Conservation (phyloP, 35 echinoderm and acorn worm species). For the Diadema setosum region DNA sequence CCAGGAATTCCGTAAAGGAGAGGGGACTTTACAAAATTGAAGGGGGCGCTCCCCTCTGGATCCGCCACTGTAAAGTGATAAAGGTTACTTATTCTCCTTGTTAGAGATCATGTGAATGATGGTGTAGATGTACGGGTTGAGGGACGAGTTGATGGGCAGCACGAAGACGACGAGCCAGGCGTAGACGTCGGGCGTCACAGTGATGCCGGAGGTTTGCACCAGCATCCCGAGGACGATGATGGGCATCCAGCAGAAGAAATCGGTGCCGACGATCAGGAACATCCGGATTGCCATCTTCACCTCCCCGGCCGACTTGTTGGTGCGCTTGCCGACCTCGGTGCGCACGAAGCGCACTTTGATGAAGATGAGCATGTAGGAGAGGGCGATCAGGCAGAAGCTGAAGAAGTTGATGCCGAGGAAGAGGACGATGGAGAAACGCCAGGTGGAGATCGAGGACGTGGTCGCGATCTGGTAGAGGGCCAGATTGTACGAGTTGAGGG, state of each 20-base stretch:
- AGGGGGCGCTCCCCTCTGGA: too few relatives aligned
- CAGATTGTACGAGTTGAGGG: background rate
- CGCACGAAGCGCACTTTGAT: constrained; percentile 19
- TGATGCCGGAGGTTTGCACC: constrained; percentile 1
- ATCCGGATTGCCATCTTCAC: constrained; percentile 72
- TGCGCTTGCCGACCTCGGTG: background rate
- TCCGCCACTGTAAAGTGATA: too few relatives aligned
- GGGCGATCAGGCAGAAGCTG: constrained; percentile 42
- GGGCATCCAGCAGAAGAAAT: constrained; percentile 83
- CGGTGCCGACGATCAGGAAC: constrained; percentile 76
- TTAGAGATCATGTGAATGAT: background rate
- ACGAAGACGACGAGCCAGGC: constrained; percentile 84
- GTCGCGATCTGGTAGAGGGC: background rate
- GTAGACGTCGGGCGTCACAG: constrained; percentile 35
- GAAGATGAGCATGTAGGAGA: constrained; percentile 58
- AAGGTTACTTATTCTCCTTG: too few relatives aligned
- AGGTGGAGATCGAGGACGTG: background rate
- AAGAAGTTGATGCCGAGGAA: constrained; percentile 66
- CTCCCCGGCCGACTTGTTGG: constrained; percentile 13
- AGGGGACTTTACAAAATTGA: too few relatives aligned
- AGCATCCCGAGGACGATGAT: constrained; percentile 80
- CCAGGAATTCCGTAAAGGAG: too few relatives aligned
- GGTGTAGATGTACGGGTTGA: constrained; percentile 82
- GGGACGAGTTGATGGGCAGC: constrained; percentile 79
- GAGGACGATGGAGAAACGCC: constrained; percentile 54